These are phyloP conservation scores for Oscheius sp. DNA, from an alignment of 2,888 invertebrate genomes.

Conservation along the genomic window DNA sequence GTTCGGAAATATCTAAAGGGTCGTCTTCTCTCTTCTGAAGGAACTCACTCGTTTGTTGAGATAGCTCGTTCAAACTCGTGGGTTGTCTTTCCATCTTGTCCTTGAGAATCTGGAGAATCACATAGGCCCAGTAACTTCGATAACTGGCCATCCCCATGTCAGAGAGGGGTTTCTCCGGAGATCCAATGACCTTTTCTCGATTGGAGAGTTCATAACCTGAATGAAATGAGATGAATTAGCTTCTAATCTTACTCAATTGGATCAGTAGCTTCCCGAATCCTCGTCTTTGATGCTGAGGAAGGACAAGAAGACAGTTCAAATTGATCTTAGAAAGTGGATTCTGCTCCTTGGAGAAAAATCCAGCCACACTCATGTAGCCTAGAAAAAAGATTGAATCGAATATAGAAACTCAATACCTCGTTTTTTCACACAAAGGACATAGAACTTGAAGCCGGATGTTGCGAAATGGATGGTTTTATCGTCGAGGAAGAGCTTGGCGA, in stretches of 20 bases:
- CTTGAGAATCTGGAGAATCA: not conserved
- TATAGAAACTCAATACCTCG: not conserved
- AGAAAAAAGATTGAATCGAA: not conserved
- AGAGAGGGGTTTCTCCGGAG: slow-evolving; percentile 27
- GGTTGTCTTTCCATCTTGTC: slow-evolving; percentile 3
- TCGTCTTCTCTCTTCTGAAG: too few relatives aligned
- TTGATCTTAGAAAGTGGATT: not conserved
- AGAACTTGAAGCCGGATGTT: slow-evolving; percentile 5
- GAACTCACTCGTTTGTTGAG: not conserved
- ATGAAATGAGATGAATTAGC: not conserved
- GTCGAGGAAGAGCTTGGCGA: slow-evolving; percentile 30
- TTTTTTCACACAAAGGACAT: slow-evolving; percentile 16
- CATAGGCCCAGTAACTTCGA: slow-evolving; percentile 18
- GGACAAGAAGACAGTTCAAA: slow-evolving; percentile 24
- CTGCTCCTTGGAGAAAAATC: slow-evolving; percentile 24
- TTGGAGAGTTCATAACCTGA: slow-evolving; percentile 25
- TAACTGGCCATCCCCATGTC: slow-evolving; percentile 23
- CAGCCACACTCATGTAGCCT: slow-evolving; percentile 11
- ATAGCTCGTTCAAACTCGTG: not conserved
- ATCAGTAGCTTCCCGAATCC: slow-evolving; percentile 23
- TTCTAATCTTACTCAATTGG: slow-evolving; percentile 22
- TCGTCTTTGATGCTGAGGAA: slow-evolving; percentile 17
- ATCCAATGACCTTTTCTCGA: slow-evolving; percentile 13
- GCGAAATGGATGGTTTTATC: slow-evolving; percentile 27
- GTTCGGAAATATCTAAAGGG: not conserved